phyloP scores from a whole-genome alignment of 2,797 vertebrate species.

The Heterohyrax brucei region DNA sequence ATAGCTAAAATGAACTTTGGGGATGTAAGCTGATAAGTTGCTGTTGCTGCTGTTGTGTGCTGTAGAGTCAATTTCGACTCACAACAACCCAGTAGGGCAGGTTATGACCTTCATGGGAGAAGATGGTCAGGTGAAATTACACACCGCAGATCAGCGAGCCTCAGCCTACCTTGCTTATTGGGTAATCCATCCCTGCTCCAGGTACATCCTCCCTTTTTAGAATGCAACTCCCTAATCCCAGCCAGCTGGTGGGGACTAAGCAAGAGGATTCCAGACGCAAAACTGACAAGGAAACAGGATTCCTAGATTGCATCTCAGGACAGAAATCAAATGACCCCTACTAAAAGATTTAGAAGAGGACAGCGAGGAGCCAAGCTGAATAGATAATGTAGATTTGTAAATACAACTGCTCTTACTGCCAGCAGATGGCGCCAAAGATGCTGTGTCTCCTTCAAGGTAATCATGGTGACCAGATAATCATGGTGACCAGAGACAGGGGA shows the following conservation, averaged over 20 bases:
- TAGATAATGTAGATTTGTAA: not conserved
- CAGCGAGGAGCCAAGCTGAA: not conserved
- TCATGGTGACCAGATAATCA: not conserved
- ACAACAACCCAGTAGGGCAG: too few species aligned
- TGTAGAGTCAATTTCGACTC: too few species aligned
- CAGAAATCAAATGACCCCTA: not conserved
- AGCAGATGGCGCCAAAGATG: not conserved
- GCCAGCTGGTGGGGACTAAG: not conserved
- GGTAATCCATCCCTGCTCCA: not conserved
- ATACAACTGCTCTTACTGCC: not conserved
- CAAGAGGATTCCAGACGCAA: not conserved
- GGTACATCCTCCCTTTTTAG: not conserved
- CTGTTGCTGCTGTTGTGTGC: too few species aligned
- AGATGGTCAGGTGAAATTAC: too few species aligned
- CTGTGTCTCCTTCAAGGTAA: not conserved
- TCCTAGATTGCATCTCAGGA: not conserved
- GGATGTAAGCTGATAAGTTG: constrained; percentile 70
- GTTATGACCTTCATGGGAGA: too few species aligned
- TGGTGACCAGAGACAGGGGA: not conserved
- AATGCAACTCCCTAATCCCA: not conserved
- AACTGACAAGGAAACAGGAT: not conserved
- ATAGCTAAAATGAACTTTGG: constrained; percentile 76
- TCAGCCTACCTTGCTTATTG: too few species aligned
- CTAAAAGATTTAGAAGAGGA: not conserved
- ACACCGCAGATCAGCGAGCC: too few species aligned